Evolutionary conservation across 2,888 invertebrate species (phyloP).

Genomic region (Caenorhabditis sulstoni): DNA sequence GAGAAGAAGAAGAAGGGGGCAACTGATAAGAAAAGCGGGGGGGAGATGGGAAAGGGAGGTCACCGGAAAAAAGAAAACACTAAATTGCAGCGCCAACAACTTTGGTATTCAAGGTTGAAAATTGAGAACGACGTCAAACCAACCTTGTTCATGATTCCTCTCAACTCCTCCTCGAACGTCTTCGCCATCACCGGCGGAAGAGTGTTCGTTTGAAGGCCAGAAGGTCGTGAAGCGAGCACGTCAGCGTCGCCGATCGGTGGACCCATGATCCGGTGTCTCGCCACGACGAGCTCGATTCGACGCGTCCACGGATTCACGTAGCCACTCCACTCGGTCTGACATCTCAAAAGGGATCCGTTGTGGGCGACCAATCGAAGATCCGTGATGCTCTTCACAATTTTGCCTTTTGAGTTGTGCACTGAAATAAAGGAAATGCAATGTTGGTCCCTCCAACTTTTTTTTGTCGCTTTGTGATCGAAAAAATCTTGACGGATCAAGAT

Average conservation of each 20-base stretch:
- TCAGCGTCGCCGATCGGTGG: conserved; percentile 70
- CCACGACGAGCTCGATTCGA: conserved; percentile 91
- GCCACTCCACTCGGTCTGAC: conserved; percentile 90
- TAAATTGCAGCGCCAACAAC: too few relatives aligned
- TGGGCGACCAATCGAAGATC: conserved; percentile 77
- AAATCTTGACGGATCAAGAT: not conserved
- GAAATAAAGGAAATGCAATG: conserved; percentile 49
- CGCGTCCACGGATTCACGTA: conserved; percentile 95
- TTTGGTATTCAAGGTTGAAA: too few relatives aligned
- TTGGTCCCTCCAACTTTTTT: not conserved
- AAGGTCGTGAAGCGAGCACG: conserved; percentile 60
- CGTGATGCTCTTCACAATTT: conserved; percentile 69
- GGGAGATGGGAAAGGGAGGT: conserved; percentile 3
- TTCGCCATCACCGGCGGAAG: conserved; percentile 69
- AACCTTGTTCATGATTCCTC: conserved; percentile 70
- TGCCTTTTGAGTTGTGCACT: conserved; percentile 71
- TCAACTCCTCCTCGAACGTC: conserved; percentile 70
- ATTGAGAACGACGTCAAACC: conserved; percentile 10
- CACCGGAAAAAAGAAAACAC: not conserved
- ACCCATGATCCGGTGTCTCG: conserved; percentile 83
- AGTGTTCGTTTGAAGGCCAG: conserved; percentile 41
- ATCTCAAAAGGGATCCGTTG: conserved; percentile 83
- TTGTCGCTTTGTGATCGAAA: too few relatives aligned
- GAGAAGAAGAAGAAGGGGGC: conserved; percentile 3
- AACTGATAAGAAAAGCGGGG: conserved; percentile 26